Percentiles rank a stretch among this genome's conserved stretches.
Evolutionary conservation across 2,797 vertebrate species (phyloP).

Genomic region (Mycteria americana): DNA sequence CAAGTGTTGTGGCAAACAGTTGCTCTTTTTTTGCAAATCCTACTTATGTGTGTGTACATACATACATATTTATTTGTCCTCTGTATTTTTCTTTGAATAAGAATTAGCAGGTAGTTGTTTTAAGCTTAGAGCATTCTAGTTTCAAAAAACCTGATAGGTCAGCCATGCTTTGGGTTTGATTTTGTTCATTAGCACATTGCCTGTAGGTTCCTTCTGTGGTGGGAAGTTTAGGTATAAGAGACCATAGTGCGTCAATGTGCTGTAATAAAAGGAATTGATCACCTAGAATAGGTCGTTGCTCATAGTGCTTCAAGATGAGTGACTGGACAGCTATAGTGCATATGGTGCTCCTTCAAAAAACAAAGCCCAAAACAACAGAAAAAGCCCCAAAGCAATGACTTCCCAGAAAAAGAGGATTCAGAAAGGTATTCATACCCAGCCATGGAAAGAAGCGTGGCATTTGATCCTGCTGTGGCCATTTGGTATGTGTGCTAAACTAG

Average conservation of each 20-base stretch:
- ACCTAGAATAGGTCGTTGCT: not conserved
- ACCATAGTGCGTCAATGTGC: rapidly evolving
- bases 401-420: not conserved
- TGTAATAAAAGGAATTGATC: not conserved
- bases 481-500: not conserved
- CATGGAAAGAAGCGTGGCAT: not conserved
- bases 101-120: not conserved
- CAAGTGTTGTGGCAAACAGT: not conserved
- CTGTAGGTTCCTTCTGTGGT: not conserved
- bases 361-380: not conserved
- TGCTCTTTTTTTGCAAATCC: not conserved
- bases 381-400: not conserved
- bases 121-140: not conserved
- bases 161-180: not conserved
- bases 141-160: not conserved
- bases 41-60: not conserved
- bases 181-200: not conserved
- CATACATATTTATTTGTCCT: not conserved
- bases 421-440: not conserved
- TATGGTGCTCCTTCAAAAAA: not conserved
- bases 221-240: not conserved
- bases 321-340: not conserved
- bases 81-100: not conserved
- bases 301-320: not conserved
- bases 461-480: not conserved